phyloP scores from a whole-genome alignment of 1,140 invertebrate species.

The Oreohelix idahoensis region DNA sequence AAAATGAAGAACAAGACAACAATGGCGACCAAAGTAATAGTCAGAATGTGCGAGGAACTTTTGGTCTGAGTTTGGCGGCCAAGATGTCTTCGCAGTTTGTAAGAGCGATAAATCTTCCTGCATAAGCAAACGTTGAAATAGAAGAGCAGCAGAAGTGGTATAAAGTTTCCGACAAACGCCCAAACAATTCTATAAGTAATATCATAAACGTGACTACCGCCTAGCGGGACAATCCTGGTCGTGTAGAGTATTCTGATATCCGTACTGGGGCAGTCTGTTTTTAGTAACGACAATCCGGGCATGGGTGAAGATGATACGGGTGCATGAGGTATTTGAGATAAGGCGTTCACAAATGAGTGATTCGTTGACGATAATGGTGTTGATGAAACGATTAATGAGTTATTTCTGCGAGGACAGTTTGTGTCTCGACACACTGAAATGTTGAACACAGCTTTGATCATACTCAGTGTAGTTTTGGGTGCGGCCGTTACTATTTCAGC shows the following conservation, averaged over 20 bases:
- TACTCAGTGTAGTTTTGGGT: not conserved
- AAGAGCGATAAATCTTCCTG: slow-evolving; percentile 66
- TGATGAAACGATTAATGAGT: not conserved
- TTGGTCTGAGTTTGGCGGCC: slow-evolving; percentile 44
- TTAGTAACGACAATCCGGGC: not conserved
- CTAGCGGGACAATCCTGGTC: slow-evolving; percentile 42
- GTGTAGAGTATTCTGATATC: not conserved
- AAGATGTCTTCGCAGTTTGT: slow-evolving; percentile 64
- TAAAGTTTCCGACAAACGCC: slow-evolving; percentile 69
- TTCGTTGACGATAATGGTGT: not conserved
- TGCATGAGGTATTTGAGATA: not conserved
- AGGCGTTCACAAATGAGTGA: not conserved
- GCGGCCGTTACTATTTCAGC: not conserved
- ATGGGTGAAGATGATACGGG: not conserved
- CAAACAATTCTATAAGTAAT: slow-evolving; percentile 65
- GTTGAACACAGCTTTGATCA: not conserved
- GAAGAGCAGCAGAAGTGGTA: slow-evolving; percentile 66
- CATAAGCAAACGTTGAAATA: slow-evolving; percentile 68
- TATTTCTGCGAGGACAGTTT: not conserved
- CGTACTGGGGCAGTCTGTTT: not conserved
- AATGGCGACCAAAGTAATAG: slow-evolving; percentile 68
- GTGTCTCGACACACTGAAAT: not conserved
- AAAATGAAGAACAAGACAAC: slow-evolving; percentile 70
- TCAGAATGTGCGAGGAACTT: slow-evolving; percentile 60
- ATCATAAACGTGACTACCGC: slow-evolving; percentile 52